Evolutionary conservation across 2,888 invertebrate species (phyloP).

Genomic region (Trachelus iudaicus): DNA sequence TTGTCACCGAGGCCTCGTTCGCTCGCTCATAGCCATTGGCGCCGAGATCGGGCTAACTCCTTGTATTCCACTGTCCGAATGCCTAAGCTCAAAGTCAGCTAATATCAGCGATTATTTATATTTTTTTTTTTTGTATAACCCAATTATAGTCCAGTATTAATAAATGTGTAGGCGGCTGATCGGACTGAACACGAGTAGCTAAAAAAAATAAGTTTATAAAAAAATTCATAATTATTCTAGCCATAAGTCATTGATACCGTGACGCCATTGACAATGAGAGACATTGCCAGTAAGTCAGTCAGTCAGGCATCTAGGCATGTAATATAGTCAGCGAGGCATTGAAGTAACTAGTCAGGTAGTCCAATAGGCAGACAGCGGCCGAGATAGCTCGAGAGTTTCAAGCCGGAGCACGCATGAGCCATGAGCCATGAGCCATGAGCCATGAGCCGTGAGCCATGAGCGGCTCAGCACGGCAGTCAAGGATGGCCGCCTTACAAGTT

Average conservation of each 20-base stretch:
- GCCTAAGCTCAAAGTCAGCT: background rate
- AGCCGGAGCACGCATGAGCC: constrained; percentile 29
- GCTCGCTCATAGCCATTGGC: constrained; percentile 21
- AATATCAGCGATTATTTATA: background rate
- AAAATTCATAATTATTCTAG: background rate
- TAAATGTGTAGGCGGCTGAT: background rate
- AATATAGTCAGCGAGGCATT: background rate
- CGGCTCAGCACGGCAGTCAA: constrained; percentile 45
- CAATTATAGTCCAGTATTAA: background rate
- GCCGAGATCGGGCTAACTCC: constrained; percentile 5
- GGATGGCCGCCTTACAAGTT: constrained; percentile 48
- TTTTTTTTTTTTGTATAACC: background rate
- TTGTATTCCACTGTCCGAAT: background rate
- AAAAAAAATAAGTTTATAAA: background rate
- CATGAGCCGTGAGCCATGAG: constrained; percentile 14
- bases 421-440: constrained; percentile 32
- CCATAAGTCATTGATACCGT: constrained; percentile 1
- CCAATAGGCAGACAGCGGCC: constrained; percentile 16
- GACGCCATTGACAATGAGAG: constrained; percentile 5
- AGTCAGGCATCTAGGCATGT: constrained; percentile 12
- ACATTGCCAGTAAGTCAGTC: constrained; percentile 6
- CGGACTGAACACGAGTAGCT: background rate
- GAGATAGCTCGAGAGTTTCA: constrained; percentile 31
- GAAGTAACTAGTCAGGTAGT: background rate
- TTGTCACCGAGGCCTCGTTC: constrained; percentile 54